Evolutionary conservation across 2,113 vertebrate species (phyloP).

Genomic region (Chloebia gouldiae): DNA sequence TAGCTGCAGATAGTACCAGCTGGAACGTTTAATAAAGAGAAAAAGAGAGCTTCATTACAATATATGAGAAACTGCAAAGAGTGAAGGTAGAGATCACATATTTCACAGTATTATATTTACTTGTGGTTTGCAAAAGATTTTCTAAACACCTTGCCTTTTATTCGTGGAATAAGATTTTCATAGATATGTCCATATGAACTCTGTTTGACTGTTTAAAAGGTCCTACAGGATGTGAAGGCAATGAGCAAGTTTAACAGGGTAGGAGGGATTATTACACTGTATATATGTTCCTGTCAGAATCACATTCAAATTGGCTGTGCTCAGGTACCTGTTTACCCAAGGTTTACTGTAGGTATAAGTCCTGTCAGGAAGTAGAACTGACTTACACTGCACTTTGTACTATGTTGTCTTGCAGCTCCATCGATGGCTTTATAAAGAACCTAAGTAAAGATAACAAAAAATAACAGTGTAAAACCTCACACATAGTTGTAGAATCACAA

Average conservation of each 20-base stretch:
- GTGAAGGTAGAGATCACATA: neutral
- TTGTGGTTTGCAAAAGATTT: neutral
- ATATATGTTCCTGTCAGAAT: neutral
- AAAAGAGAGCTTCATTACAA: neutral
- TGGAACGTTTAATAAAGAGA: neutral
- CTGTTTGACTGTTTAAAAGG: neutral
- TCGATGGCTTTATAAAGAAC: neutral
- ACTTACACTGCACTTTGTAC: neutral
- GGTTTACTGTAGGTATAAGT: neutral
- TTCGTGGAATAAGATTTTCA: neutral
- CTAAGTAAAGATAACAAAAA: neutral
- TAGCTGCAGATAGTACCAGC: neutral
- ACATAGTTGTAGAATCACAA: neutral
- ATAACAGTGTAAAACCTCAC: neutral
- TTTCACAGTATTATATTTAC: neutral
- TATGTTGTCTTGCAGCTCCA: neutral
- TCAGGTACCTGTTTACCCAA: neutral
- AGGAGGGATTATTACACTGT: neutral
- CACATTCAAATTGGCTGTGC: neutral
- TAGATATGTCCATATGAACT: neutral
- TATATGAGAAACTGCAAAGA: neutral
- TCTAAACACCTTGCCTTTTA: neutral
- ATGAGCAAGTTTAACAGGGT: accelerated
- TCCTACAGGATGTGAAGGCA: neutral
- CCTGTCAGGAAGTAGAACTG: neutral